Conservation (phyloP, 2,113 vertebrate genomes). For the Entelurus aequoreus region DNA sequence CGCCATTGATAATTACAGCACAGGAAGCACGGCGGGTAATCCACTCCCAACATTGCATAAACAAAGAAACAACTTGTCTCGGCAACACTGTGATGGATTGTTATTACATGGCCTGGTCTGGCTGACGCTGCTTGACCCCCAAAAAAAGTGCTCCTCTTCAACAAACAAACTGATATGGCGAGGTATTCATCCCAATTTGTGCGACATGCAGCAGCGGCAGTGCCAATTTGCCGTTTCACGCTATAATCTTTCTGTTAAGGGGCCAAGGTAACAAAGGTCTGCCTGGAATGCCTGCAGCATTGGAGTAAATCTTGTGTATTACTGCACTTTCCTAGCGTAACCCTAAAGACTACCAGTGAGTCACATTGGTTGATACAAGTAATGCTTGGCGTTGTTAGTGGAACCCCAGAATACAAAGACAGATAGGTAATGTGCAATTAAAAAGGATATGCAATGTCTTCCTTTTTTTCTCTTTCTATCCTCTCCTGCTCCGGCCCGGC, state of each 20-base stretch:
- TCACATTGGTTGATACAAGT: constrained; percentile 16
- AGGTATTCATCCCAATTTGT: constrained; percentile 55
- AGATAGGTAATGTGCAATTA: too few relatives aligned
- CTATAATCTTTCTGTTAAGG: constrained; percentile 19
- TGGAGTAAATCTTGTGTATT: constrained; percentile 23
- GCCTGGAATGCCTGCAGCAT: constrained; percentile 22
- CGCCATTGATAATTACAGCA: constrained; percentile 39
- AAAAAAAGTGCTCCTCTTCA: constrained; percentile 44
- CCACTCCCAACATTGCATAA: constrained; percentile 32
- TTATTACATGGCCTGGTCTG: constrained; percentile 17
- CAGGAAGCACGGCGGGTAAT: constrained; percentile 34
- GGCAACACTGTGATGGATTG: constrained; percentile 25
- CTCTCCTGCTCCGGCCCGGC: too few relatives aligned
- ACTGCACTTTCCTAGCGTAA: constrained; percentile 7
- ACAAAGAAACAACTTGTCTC: constrained; percentile 36
- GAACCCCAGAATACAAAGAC: too few relatives aligned
- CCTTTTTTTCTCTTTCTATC: too few relatives aligned
- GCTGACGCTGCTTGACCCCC: constrained; percentile 46
- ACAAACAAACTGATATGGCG: constrained; percentile 38
- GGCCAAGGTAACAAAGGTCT: constrained; percentile 14
- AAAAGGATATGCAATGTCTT: too few relatives aligned
- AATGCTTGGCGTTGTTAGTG: not conserved
- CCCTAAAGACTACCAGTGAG: constrained; percentile 33
- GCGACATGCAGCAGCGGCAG: constrained; percentile 21
- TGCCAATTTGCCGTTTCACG: constrained; percentile 26